Percentiles rank a stretch among this genome's conserved stretches.
Conservation (phyloP, 2,113 vertebrate genomes). For the Melanocharis versteri region DNA sequence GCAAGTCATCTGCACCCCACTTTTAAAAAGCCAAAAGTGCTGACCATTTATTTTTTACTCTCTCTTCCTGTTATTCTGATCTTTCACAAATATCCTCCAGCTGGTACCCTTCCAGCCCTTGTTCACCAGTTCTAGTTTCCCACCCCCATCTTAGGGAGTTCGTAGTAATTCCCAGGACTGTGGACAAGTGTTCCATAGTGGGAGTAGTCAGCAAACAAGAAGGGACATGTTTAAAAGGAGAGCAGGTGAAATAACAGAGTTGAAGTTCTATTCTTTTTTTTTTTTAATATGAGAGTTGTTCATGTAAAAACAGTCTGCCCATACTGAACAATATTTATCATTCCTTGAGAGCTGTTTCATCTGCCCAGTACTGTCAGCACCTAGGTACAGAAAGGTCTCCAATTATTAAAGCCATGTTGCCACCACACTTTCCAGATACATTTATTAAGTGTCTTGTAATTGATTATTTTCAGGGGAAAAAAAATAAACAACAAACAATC, state of each 20-base stretch:
- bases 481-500: not conserved
- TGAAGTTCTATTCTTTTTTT: not conserved
- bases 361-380: not conserved
- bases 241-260: slow-evolving; percentile 69
- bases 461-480: not conserved
- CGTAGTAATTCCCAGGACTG: slow-evolving; percentile 62
- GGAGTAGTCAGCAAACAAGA: slow-evolving; percentile 67
- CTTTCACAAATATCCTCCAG: slow-evolving; percentile 34
- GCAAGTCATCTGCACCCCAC: not conserved
- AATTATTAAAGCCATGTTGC: not conserved
- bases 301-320: not conserved
- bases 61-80: slow-evolving; percentile 33
- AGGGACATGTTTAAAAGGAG: not conserved
- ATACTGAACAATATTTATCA: not conserved
- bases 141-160: slow-evolving; percentile 53
- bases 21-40: slow-evolving; percentile 39
- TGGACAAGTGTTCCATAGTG: slow-evolving; percentile 53
- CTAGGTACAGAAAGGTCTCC: not conserved
- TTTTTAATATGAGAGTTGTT: not conserved
- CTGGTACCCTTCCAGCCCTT: slow-evolving; percentile 18
- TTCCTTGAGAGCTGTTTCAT: not conserved
- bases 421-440: not conserved
- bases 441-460: not conserved
- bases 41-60: not conserved
- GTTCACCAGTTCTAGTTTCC: slow-evolving; percentile 9